Conservation (phyloP, 2,888 invertebrate genomes). For the Acanthosepion lycidas region DNA sequence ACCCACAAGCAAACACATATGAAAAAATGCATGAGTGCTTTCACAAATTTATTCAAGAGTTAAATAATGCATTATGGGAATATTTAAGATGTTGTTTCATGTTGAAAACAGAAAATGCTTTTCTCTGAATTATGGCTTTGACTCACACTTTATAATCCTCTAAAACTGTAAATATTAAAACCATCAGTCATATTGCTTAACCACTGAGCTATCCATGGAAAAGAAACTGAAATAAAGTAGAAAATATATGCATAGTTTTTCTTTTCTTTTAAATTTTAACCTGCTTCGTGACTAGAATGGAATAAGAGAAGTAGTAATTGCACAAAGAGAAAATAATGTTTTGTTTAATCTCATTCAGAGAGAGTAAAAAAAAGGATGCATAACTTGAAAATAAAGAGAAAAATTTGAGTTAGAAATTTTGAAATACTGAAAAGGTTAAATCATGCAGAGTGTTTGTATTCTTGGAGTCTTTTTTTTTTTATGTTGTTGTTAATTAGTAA, state of each 20-base stretch:
- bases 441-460: not conserved
- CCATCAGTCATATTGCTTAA: not conserved
- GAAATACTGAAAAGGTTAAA: slow-evolving; percentile 25
- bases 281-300: slow-evolving; percentile 20
- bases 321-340: not conserved
- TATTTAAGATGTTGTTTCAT: no score
- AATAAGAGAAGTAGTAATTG: not conserved
- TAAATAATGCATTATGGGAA: no score
- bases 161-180: not conserved
- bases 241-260: not conserved
- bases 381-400: not conserved
- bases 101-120: no score
- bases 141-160: not conserved
- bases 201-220: not conserved
- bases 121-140: not conserved
- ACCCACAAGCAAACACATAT: no score
- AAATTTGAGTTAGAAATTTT: not conserved
- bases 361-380: not conserved
- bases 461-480: not conserved
- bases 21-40: no score
- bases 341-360: not conserved
- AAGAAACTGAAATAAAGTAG: not conserved
- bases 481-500: slow-evolving; percentile 9
- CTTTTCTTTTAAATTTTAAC: not conserved
- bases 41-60: no score